These are phyloP conservation scores for Rhinopithecus roxellana DNA, from an alignment of 2,113 vertebrate genomes.

Conservation along the genomic window DNA sequence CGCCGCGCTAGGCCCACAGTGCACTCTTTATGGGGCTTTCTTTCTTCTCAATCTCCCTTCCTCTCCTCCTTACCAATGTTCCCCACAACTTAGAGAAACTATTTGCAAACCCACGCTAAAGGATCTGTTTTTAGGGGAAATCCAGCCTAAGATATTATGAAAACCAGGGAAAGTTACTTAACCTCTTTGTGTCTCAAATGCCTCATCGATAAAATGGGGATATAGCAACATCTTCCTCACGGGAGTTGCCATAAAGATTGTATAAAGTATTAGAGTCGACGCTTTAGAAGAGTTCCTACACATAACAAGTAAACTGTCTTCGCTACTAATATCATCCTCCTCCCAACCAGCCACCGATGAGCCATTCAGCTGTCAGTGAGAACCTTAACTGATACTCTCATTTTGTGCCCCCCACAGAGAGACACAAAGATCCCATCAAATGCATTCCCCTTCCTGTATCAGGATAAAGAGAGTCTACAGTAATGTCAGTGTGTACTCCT, in stretches of 20 bases:
- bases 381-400: neutral
- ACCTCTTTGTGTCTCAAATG: neutral
- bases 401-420: neutral
- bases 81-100: neutral
- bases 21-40: accelerated
- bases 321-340: neutral
- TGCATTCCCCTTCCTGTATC: neutral
- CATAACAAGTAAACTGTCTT: neutral
- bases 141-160: neutral
- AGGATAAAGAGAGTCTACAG: neutral
- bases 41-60: neutral
- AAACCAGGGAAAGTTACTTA: neutral
- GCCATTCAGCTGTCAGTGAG: neutral
- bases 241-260: neutral
- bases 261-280: neutral
- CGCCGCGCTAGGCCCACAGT: too few species aligned
- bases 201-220: neutral
- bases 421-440: neutral
- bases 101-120: neutral
- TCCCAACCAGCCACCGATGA: neutral
- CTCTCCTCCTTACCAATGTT: neutral
- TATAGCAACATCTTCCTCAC: neutral
- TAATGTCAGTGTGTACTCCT: neutral
- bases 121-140: neutral
- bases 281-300: neutral